Evolutionary conservation across 2,888 invertebrate species (phyloP).

Genomic region (Rhamphomyia laevipes): DNA sequence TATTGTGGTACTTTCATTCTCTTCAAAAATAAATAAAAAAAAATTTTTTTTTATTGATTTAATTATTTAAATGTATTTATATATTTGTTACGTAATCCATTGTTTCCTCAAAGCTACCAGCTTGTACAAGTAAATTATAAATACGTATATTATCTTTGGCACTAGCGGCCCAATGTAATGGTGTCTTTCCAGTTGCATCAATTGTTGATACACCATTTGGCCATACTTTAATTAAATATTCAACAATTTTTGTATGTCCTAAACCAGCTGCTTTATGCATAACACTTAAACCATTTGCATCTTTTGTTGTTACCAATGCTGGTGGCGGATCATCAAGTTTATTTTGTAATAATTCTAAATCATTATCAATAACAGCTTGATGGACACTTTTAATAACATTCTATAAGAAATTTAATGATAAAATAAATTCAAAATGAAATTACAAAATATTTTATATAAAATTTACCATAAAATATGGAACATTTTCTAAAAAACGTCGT

Average conservation of each 20-base stretch:
- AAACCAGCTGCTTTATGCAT: constrained; percentile 82
- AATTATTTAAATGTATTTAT: constrained; percentile 2
- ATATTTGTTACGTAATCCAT: constrained; percentile 59
- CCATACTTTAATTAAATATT: constrained; percentile 57
- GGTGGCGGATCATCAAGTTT: constrained; percentile 55
- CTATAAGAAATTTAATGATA: constrained; percentile 35
- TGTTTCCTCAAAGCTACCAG: constrained; percentile 74
- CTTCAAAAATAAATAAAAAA: constrained; percentile 37
- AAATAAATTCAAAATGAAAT: background rate
- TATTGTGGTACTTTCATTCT: constrained; percentile 71
- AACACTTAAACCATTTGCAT: constrained; percentile 69
- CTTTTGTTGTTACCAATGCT: constrained; percentile 62
- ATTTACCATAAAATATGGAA: constrained; percentile 83
- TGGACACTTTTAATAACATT: constrained; percentile 74
- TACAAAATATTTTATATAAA: background rate
- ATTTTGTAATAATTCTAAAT: constrained; percentile 56
- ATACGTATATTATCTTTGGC: constrained; percentile 66
- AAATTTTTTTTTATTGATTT: background rate
- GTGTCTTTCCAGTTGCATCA: constrained; percentile 76
- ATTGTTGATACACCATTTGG: constrained; percentile 55
- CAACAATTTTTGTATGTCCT: constrained; percentile 61
- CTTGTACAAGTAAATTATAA: constrained; percentile 61
- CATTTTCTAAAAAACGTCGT: constrained; percentile 76
- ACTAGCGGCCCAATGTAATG: constrained; percentile 78
- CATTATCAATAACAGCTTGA: constrained; percentile 62